Evolutionary conservation across 2,797 vertebrate species (phyloP).

Genomic region (Danio choprae): DNA sequence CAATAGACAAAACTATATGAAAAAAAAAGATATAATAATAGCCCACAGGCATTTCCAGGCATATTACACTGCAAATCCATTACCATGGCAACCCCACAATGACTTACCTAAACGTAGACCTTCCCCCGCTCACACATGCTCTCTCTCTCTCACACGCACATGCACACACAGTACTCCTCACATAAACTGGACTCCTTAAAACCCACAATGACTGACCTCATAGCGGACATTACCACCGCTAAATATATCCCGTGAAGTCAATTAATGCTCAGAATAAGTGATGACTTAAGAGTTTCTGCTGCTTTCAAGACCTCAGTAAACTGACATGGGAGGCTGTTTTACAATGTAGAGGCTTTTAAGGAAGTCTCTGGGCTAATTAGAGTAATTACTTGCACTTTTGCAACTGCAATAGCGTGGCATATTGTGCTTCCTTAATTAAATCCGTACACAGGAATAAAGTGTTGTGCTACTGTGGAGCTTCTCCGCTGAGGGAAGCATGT

Average conservation of each 20-base stretch:
- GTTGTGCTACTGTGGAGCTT: slow-evolving; percentile 50
- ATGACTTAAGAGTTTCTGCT: not conserved
- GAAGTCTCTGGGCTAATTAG: slow-evolving; percentile 58
- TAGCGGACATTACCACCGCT: not conserved
- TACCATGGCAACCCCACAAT: slow-evolving; percentile 45
- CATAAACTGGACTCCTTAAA: not conserved
- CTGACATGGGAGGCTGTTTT: slow-evolving; percentile 27
- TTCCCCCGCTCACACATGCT: not conserved
- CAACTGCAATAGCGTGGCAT: slow-evolving; percentile 17
- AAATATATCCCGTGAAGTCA: slow-evolving; percentile 27
- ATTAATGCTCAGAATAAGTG: not conserved
- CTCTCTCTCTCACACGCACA: not conserved
- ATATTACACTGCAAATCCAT: slow-evolving; percentile 33
- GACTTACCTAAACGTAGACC: slow-evolving; percentile 30
- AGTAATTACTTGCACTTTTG: slow-evolving; percentile 59
- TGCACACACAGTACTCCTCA: slow-evolving; percentile 9
- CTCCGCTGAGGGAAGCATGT: slow-evolving; percentile 37
- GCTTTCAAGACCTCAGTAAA: slow-evolving; percentile 26
- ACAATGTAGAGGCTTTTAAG: slow-evolving; percentile 52
- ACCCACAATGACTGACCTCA: not conserved
- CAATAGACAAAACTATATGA: slow-evolving; percentile 9
- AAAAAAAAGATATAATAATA: slow-evolving; percentile 40
- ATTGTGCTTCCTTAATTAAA: slow-evolving; percentile 57
- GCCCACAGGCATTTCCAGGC: slow-evolving; percentile 22
- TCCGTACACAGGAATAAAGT: slow-evolving; percentile 41